Evolutionary conservation across 2,797 vertebrate species (phyloP).

Genomic region (Staurois parvus): DNA sequence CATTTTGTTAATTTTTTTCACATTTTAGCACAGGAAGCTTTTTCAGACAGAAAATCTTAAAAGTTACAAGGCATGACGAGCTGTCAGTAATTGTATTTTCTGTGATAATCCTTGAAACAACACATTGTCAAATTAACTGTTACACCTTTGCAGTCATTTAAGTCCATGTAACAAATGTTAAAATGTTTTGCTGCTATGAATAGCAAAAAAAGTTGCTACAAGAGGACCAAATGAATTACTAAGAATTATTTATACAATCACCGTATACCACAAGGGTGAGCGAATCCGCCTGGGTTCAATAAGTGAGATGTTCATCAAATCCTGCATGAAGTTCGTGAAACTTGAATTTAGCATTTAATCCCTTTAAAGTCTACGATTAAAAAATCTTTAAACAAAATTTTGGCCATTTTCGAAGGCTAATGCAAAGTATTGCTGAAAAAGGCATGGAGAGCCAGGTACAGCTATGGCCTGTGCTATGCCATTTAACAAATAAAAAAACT

Average conservation of each 20-base stretch:
- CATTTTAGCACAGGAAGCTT: slow-evolving; percentile 59
- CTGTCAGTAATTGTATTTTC: slow-evolving; percentile 51
- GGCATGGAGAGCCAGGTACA: too few relatives aligned
- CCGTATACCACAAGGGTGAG: neutral
- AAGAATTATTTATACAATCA: neutral
- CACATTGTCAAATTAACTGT: slow-evolving; percentile 27
- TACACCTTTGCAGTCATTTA: slow-evolving; percentile 31
- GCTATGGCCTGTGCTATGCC: too few relatives aligned
- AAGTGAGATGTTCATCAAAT: too few relatives aligned
- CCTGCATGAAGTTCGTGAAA: too few relatives aligned
- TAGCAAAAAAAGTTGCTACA: slow-evolving; percentile 4
- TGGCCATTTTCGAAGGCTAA: too few relatives aligned
- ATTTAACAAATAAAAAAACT: too few relatives aligned
- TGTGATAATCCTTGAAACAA: slow-evolving; percentile 44
- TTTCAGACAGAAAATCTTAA: slow-evolving; percentile 55
- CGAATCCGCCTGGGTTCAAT: too few relatives aligned
- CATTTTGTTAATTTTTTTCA: slow-evolving; percentile 27
- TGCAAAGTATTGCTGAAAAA: too few relatives aligned
- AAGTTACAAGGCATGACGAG: slow-evolving; percentile 50
- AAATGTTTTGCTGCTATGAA: slow-evolving; percentile 41
- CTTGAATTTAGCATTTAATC: too few relatives aligned
- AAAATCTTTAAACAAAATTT: too few relatives aligned
- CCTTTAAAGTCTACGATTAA: too few relatives aligned
- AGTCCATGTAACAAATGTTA: slow-evolving; percentile 40
- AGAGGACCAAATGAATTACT: neutral